Evolutionary conservation across 2,888 invertebrate genomes (phyloP).

Genomic region (Cetonia aurata): DNA sequence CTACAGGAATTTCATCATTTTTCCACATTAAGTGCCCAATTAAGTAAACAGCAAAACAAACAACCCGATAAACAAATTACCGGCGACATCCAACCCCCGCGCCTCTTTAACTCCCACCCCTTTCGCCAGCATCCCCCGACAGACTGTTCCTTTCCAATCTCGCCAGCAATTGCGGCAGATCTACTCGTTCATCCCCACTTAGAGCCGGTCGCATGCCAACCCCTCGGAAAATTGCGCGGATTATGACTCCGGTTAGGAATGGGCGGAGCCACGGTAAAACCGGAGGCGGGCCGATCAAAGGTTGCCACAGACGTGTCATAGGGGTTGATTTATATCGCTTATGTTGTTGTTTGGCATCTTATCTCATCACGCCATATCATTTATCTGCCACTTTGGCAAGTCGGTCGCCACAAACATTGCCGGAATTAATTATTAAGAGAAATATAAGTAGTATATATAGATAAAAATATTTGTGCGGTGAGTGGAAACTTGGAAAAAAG

Average conservation of each 20-base stretch:
- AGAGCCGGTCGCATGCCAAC: conserved; percentile 18
- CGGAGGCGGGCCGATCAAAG: conserved; percentile 50
- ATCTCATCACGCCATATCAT: conserved; percentile 47
- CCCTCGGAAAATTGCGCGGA: conserved; percentile 44
- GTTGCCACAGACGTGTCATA: conserved; percentile 48
- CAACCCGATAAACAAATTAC: conserved; percentile 28
- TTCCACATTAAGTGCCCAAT: conserved; percentile 30
- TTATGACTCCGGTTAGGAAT: conserved; percentile 44
- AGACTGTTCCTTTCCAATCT: conserved; percentile 9
- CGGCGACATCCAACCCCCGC: neutral
- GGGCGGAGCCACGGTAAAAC: conserved; percentile 48
- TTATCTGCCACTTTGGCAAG: conserved; percentile 48
- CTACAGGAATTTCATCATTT: neutral
- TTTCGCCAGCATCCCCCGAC: neutral
- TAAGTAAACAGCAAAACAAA: conserved; percentile 19
- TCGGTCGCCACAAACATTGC: conserved; percentile 17
- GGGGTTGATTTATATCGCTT: conserved; percentile 51
- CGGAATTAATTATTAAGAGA: conserved; percentile 3
- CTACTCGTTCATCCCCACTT: conserved; percentile 26
- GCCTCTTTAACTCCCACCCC: neutral
- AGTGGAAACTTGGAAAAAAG: neutral
- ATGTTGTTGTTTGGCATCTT: conserved; percentile 46
- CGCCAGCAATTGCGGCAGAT: conserved; percentile 6
- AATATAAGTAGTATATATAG: neutral
- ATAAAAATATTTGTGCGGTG: neutral